phyloP scores from a whole-genome alignment of 2,797 vertebrate species.

The Sebastes cheni region DNA sequence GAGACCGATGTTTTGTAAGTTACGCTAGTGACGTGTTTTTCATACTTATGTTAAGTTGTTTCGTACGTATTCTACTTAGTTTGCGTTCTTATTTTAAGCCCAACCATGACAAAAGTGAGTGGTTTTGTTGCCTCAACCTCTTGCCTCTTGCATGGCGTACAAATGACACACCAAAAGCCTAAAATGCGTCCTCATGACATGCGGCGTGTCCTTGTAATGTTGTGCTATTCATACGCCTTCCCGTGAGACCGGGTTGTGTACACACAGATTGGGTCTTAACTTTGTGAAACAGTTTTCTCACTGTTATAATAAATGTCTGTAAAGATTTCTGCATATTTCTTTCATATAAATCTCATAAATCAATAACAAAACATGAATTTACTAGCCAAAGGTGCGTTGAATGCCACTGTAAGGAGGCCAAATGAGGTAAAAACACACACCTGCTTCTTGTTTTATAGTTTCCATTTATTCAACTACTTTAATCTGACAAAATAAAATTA shows the following conservation, averaged over 20 bases:
- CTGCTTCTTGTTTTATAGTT: slow-evolving; percentile 45
- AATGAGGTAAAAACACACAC: slow-evolving; percentile 45
- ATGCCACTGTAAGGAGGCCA: background rate
- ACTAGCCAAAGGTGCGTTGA: background rate
- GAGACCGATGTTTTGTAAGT: too few species aligned
- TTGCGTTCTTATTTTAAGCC: too few species aligned
- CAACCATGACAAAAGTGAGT: too few species aligned
- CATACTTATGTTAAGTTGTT: too few species aligned
- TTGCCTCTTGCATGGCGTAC: too few species aligned
- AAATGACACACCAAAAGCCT: too few species aligned
- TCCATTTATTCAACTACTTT: slow-evolving; percentile 48
- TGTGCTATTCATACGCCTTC: too few species aligned
- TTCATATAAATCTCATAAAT: background rate
- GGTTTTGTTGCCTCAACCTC: too few species aligned
- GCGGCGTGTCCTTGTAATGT: too few species aligned
- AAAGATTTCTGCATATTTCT: background rate
- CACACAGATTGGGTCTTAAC: background rate
- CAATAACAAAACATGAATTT: background rate
- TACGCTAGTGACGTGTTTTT: too few species aligned
- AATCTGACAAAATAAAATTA: slow-evolving; percentile 52
- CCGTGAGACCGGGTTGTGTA: background rate
- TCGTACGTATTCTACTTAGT: too few species aligned
- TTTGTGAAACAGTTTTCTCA: slow-evolving; percentile 21
- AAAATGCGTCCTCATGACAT: too few species aligned
- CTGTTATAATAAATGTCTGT: slow-evolving; percentile 41